Percentiles rank a stretch among this genome's conserved stretches.
These are phyloP conservation scores for Thaleichthys pacificus DNA, from an alignment of 2,797 vertebrate genomes.

Conservation along the genomic window DNA sequence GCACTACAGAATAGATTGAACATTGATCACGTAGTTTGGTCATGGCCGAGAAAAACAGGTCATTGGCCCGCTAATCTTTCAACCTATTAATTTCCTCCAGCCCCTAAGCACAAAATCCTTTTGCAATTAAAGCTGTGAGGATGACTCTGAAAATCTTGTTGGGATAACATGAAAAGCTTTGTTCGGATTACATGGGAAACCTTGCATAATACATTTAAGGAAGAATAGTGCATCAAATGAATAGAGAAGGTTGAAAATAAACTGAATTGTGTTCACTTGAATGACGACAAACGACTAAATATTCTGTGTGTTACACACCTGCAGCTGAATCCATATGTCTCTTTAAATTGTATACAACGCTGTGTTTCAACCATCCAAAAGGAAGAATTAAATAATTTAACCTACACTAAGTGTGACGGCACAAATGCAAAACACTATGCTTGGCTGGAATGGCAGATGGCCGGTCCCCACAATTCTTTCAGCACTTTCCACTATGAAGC, in stretches of 20 bases:
- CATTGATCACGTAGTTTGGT: constrained; percentile 63
- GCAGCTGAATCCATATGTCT: constrained; percentile 25
- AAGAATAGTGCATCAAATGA: neutral
- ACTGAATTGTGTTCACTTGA: neutral
- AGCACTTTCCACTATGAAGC: constrained; percentile 12
- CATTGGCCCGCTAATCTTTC: constrained; percentile 52
- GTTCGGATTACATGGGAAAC: neutral
- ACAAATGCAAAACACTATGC: constrained; percentile 26
- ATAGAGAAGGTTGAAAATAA: neutral
- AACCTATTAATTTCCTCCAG: constrained; percentile 49
- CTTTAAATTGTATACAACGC: neutral
- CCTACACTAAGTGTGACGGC: constrained; percentile 6
- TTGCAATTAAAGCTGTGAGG: constrained; percentile 37
- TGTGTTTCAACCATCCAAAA: constrained; percentile 24
- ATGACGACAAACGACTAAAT: too few relatives aligned
- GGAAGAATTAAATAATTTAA: constrained; percentile 4
- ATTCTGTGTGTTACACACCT: constrained; percentile 1
- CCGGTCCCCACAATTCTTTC: constrained; percentile 11
- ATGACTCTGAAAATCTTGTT: constrained; percentile 13
- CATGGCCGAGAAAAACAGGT: constrained; percentile 59
- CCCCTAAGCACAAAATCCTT: constrained; percentile 46
- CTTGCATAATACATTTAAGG: neutral
- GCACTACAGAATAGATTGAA: constrained; percentile 37
- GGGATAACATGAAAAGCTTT: neutral
- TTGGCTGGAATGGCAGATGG: constrained; percentile 5